phyloP scores from a whole-genome alignment of 1,140 invertebrate genomes.

The Diabrotica virgifera region DNA sequence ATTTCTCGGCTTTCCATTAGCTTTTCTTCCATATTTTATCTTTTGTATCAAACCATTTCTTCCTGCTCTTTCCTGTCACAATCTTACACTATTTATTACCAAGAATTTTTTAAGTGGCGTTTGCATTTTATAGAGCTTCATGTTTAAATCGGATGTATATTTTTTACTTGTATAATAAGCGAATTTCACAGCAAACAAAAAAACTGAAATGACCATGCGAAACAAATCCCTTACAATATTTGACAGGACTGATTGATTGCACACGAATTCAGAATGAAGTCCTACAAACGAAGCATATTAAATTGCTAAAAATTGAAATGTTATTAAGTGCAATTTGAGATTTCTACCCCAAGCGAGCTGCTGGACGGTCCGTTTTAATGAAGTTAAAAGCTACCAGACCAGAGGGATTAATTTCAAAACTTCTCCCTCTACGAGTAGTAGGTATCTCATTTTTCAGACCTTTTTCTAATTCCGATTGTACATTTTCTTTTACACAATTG shows the following conservation, averaged over 20 bases:
- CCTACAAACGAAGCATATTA: constrained; percentile 2
- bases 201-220: not conserved
- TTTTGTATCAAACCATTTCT: no score
- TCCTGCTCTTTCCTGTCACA: no score
- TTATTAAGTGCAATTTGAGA: constrained; percentile 3
- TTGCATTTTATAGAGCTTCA: no score
- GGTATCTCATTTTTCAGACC: not conserved
- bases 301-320: not conserved
- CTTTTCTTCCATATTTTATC: no score
- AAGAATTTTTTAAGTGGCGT: no score
- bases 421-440: not conserved
- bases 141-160: no score
- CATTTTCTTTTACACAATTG: no score
- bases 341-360: not conserved
- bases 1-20: no score
- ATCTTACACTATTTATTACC: no score
- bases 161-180: no score
- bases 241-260: not conserved
- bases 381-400: constrained; percentile 1
- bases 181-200: no score
- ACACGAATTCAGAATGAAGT: not conserved
- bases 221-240: constrained; percentile 2
- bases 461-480: not conserved
- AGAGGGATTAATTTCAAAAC: not conserved
- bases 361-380: not conserved